phyloP scores from a whole-genome alignment of 2,113 vertebrate species.

The Cinclus cinclus region DNA sequence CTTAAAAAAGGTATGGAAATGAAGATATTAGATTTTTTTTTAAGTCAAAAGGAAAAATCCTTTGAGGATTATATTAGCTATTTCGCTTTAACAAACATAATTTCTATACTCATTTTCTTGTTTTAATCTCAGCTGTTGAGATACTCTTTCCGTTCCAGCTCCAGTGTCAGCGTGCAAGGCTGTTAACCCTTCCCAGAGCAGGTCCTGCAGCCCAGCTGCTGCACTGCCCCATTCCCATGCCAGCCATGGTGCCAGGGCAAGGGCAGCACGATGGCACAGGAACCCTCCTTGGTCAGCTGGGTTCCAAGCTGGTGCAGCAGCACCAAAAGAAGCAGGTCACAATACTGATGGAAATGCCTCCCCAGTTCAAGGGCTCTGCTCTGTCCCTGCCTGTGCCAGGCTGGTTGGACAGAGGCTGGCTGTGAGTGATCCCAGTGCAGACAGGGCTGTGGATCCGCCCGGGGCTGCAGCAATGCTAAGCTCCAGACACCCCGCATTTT shows the following conservation, averaged over 20 bases:
- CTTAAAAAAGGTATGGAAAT: conserved; percentile 77
- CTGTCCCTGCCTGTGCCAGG: background rate
- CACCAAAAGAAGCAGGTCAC: background rate
- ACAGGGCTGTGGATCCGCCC: rapidly evolving
- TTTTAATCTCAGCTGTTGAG: conserved; percentile 27
- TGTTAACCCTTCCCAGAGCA: background rate
- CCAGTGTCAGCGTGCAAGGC: background rate
- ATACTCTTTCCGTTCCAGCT: background rate
- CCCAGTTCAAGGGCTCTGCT: background rate
- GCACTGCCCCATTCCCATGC: background rate
- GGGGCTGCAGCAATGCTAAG: background rate
- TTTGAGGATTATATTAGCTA: conserved; percentile 72
- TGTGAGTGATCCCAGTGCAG: background rate
- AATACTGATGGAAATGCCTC: background rate
- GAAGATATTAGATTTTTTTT: conserved; percentile 71
- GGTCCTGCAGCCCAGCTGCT: background rate
- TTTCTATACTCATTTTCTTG: conserved; percentile 40
- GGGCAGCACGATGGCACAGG: rapidly evolving
- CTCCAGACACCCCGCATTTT: background rate
- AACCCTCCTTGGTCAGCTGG: background rate
- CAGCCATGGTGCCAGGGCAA: rapidly evolving
- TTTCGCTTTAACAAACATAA: conserved; percentile 55
- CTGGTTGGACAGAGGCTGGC: background rate
- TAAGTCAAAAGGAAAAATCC: conserved; percentile 71
- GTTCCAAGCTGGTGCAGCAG: background rate